Conservation (phyloP, 2,797 vertebrate species). For the Myotis vivesi region DNA sequence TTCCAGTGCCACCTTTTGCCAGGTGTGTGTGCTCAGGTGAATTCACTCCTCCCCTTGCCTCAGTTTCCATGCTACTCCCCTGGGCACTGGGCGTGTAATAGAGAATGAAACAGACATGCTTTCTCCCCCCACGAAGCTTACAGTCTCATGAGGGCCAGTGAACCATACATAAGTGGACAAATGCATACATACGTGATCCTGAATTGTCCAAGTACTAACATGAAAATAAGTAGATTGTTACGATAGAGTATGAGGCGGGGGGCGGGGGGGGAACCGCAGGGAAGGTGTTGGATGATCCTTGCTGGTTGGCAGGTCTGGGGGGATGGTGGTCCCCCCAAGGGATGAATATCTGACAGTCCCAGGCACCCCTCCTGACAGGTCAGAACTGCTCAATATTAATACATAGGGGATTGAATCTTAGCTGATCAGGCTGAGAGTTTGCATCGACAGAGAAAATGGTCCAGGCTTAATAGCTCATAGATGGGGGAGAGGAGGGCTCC, state of each 20-base stretch:
- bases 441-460: not conserved
- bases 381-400: not conserved
- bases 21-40: not conserved
- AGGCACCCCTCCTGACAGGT: not conserved
- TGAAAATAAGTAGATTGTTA: not conserved
- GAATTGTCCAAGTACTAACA: not conserved
- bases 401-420: not conserved
- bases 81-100: fast-evolving
- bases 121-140: not conserved
- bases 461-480: not conserved
- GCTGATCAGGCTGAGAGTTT: not conserved
- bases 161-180: not conserved
- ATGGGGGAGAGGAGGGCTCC: not conserved
- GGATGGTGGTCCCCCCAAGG: not conserved
- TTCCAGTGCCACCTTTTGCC: not conserved
- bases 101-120: not conserved
- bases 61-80: not conserved
- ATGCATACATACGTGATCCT: not conserved
- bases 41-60: not conserved
- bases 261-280: not conserved
- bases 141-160: not conserved
- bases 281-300: not conserved
- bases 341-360: fast-evolving
- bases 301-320: fast-evolving
- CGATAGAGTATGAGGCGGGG: not conserved